Percentiles rank a stretch among this genome's conserved stretches.
phyloP scores from a whole-genome alignment of 2,797 vertebrate genomes.

The Octomys mimax region DNA sequence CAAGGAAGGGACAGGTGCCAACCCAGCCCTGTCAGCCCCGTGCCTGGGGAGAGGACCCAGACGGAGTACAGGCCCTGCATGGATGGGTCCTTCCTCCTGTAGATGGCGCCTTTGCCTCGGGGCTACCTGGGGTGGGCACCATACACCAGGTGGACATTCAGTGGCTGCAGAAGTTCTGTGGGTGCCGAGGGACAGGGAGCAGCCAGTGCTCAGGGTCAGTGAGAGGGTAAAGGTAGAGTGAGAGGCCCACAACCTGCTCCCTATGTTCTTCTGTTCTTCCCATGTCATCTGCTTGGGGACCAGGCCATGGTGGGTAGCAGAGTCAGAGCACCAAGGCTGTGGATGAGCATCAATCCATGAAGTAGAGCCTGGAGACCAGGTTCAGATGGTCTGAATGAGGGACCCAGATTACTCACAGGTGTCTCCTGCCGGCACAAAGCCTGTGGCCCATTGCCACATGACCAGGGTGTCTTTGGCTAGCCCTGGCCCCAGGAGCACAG shows the following conservation, averaged over 20 bases:
- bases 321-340: slow-evolving; percentile 1
- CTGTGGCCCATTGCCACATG: slow-evolving; percentile 66
- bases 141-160: slow-evolving; percentile 87
- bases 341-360: not conserved
- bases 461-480: slow-evolving; percentile 75
- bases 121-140: slow-evolving; percentile 86
- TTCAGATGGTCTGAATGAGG: slow-evolving; percentile 5
- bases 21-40: slow-evolving; percentile 85
- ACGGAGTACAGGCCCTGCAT: slow-evolving; percentile 72
- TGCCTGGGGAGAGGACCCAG: slow-evolving; percentile 82
- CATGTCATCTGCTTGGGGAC: not conserved
- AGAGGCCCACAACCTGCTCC: not conserved
- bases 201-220: not conserved
- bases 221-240: not conserved
- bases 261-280: not conserved
- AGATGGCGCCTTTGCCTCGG: slow-evolving; percentile 86
- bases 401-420: not conserved
- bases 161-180: slow-evolving; percentile 76
- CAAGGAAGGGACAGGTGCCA: slow-evolving; percentile 82
- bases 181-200: not conserved
- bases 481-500: slow-evolving; percentile 61
- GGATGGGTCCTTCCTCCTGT: slow-evolving; percentile 87
- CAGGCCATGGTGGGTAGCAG: not conserved
- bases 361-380: not conserved
- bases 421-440: not conserved